Evolutionary conservation across 1,140 invertebrate species (phyloP), one percentile per base, ranked within the genome.

Genomic region (Aphelinus atriplicis): DNA sequence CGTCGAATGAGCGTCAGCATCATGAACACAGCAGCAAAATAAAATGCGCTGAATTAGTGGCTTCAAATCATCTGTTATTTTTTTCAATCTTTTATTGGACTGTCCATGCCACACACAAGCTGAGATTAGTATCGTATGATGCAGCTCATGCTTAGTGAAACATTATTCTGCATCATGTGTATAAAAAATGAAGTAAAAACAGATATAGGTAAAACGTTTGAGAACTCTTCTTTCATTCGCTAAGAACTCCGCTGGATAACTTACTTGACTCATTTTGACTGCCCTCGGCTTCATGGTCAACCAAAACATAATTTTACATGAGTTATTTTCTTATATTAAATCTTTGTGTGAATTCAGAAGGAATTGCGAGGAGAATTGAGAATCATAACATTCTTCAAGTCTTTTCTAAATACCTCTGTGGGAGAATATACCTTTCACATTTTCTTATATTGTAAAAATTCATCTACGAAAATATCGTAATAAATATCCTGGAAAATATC

Each of bases 241-340:
- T 6, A 73, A 83, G 70, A 82, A 83, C 80, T 83, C 80, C 82
- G 77, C 78, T 83, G 77, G 78, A 81, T 78, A 78, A 89, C 88
- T 89, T 89, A 89, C 88, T 88, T 88, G 87, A 81, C 81, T 85
- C 84, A 81, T 84, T 84, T 76, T 79, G 82, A 86, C 81, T 83
- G 82, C 84, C 83, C 79, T 85, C 86, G 80, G 81, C 85, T 85
- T 84, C 86, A 85, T 80, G 85, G 84, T 82, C 83, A 87, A 86
- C 85, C 83, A 84, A 86, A 85, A 87, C 83, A 76, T 71, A 76
- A 66, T 65, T 65, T 71, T 61, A 55, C 10, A 51, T 71, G 71
- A 76, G 56, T 71, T 76, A 71, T 48, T 70, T 47, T 71, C 53
- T 76, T 26, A 26, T 26, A 26, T 26, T 26, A 26, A 26, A 26